phyloP scores from a whole-genome alignment of 2,797 vertebrate genomes.

The Sebastes minor region DNA sequence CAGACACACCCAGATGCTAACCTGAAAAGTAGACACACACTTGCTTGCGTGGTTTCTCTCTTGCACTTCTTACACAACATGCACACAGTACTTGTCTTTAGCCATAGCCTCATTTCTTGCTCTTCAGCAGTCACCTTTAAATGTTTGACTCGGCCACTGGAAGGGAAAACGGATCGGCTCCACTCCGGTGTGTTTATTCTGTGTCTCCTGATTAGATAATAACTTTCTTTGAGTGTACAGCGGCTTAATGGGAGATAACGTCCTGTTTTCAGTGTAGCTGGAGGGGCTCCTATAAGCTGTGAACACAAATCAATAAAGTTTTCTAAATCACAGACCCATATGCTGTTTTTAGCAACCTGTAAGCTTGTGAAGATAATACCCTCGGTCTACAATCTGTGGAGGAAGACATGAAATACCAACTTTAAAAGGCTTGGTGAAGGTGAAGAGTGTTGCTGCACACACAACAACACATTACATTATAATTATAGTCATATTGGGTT shows the following conservation, averaged over 20 bases:
- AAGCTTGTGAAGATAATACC: neutral
- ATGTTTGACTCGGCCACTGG: neutral
- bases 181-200: neutral
- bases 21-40: conserved; percentile 7
- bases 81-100: neutral
- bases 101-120: neutral
- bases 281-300: conserved; percentile 35
- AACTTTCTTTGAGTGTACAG: conserved; percentile 60
- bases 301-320: conserved; percentile 67
- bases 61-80: neutral
- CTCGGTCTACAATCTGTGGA: neutral
- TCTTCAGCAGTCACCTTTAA: neutral
- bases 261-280: neutral
- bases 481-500: neutral
- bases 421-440: neutral
- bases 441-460: neutral
- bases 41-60: neutral
- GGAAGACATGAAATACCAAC: neutral
- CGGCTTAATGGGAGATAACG: conserved; percentile 40
- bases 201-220: conserved; percentile 37
- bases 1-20: conserved; percentile 37
- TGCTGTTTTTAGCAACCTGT: conserved; percentile 3
- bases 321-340: conserved; percentile 22
- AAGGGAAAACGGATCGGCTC: neutral
- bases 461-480: neutral